Evolutionary conservation across 2,113 vertebrate species (phyloP), one percentile per base, ranked within the genome.

Genomic region (Perca schrenkii): DNA sequence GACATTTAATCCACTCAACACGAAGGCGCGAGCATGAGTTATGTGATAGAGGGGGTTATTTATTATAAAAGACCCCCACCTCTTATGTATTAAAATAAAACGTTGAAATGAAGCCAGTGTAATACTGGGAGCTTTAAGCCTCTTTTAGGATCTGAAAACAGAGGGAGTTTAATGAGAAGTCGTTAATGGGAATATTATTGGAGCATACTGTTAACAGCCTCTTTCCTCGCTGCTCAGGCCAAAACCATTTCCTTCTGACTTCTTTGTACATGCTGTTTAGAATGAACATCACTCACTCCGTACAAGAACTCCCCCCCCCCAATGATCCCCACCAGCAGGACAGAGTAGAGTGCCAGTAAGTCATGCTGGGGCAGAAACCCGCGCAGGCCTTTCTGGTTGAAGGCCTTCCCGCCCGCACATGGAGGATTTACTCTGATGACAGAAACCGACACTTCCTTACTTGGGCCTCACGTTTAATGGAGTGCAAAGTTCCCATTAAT

Each of bases 401-500:
- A 63, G 83, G 81, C 78, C 71, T 77, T 72, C 72, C 78, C 73
- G 34, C 72, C 80, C 73, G 43, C 82, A 80, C 69, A 46, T 78
- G 1, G 60, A 80, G 85, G 73, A 80, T 91, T 90, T 87, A 78
- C 77, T 86, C 85, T 68, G 77, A 79, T 74, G 82, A 83, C 77
- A 70, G 75, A 72, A 54, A 14, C 70, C 17, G 13, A 62, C 82
- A 74, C 73, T 80, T 88, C 78, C 88, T 85, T 6, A 1, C 34
- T 43, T 0, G 75, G 77, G 83, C 83, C 86, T 89, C 84, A n/a
- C 1, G 12, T 86, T 89, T 91, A 90, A 93, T 91, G 88, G 89
- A 86, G 91, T 79, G 84, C 79, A 88, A 91, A 87, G 86, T 87
- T 92, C 77, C 71, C 75, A 87, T 89, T 88, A 89, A 89, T 89